phyloP scores from a whole-genome alignment of 2,888 invertebrate species.

The Acanthosoma haemorrhoidale region DNA sequence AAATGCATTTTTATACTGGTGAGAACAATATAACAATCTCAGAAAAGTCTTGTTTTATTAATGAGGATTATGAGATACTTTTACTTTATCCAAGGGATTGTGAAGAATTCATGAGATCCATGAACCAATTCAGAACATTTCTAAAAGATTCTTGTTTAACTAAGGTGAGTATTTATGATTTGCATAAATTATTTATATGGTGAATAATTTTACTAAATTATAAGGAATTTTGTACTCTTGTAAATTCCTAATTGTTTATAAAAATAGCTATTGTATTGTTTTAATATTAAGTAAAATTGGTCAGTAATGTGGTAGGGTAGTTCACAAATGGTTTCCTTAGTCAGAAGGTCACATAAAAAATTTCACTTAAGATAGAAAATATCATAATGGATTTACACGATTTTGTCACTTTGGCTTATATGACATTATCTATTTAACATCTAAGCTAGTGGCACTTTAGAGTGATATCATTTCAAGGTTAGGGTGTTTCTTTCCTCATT shows the following conservation, averaged over 20 bases:
- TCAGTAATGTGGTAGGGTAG: too few relatives aligned
- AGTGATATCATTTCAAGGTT: too few relatives aligned
- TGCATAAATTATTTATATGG: not conserved
- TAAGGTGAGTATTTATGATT: not conserved
- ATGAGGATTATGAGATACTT: constrained; percentile 42
- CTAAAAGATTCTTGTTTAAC: constrained; percentile 35
- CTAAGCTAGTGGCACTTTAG: too few relatives aligned
- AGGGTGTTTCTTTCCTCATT: too few relatives aligned
- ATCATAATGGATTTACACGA: too few relatives aligned
- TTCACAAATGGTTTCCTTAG: too few relatives aligned
- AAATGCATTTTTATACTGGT: not conserved
- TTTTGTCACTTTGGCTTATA: too few relatives aligned
- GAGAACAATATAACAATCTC: not conserved
- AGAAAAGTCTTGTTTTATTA: constrained; percentile 1
- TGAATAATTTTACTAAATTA: too few relatives aligned
- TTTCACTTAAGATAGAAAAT: too few relatives aligned
- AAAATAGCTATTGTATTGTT: not conserved
- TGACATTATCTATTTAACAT: too few relatives aligned
- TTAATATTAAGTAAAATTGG: too few relatives aligned
- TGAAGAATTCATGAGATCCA: constrained; percentile 44
- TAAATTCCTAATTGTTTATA: not conserved
- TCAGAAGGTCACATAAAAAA: too few relatives aligned
- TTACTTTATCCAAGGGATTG: constrained; percentile 52
- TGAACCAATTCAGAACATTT: constrained; percentile 43
- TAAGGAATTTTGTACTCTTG: constrained; percentile 12